A percentile compares a stretch with the other conserved stretches of the same genome.
These are phyloP conservation scores for Willowsia nigromaculata DNA, from an alignment of 2,888 invertebrate genomes.

Conservation along the genomic window DNA sequence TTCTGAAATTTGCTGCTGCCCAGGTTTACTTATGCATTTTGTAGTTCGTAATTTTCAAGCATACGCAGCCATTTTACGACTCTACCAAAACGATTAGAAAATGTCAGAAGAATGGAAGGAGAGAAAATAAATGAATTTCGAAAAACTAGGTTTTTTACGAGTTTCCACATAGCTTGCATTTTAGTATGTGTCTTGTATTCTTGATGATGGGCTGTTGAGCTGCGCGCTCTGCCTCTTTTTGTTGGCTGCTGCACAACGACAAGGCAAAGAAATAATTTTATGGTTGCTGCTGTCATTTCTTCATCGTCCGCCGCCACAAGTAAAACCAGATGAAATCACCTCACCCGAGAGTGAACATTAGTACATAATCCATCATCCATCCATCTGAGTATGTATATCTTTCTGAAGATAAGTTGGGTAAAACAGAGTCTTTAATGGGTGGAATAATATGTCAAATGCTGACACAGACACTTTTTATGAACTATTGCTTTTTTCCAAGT, in stretches of 20 bases:
- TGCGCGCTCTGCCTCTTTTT: no score
- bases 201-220: not conserved
- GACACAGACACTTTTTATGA: constrained; percentile 31
- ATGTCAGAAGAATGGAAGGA: not conserved
- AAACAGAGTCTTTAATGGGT: constrained; percentile 24
- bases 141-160: constrained; percentile 49
- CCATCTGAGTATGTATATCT: no score
- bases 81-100: constrained; percentile 38
- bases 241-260: not conserved
- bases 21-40: not conserved
- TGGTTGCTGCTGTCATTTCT: constrained; percentile 26
- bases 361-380: not conserved
- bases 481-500: not conserved
- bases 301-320: constrained; percentile 36
- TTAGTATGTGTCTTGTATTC: not conserved
- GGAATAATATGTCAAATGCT: constrained; percentile 32
- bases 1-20: not conserved
- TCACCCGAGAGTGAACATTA: not conserved
- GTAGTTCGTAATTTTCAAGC: not conserved
- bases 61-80: constrained; percentile 33
- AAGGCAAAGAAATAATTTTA: constrained; percentile 17
- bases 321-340: constrained; percentile 31
- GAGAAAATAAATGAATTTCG: constrained; percentile 39
- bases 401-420: not conserved
- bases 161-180: constrained; percentile 25